Percentiles rank a stretch among this genome's conserved stretches.
phyloP scores from a whole-genome alignment of 1,140 invertebrate species.

The Psix sp. region DNA sequence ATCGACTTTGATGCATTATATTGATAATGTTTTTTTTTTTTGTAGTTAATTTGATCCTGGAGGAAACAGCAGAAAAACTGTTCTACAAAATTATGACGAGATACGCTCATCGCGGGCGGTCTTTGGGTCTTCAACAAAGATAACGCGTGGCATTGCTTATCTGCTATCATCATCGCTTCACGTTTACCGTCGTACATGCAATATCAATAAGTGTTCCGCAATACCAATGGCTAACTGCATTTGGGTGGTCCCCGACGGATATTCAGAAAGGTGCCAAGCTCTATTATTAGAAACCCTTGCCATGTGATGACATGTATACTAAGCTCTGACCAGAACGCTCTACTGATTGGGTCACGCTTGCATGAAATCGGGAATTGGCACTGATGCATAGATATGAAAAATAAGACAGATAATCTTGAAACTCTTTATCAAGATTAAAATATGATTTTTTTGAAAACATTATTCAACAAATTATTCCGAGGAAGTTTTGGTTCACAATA shows the following conservation, averaged over 20 bases:
- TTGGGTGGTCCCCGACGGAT: constrained; percentile 63
- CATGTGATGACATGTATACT: constrained; percentile 49
- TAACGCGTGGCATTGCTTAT: constrained; percentile 45
- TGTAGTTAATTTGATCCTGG: no score
- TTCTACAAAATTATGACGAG: constrained; percentile 12
- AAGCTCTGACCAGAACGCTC: constrained; percentile 9
- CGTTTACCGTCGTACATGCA: constrained; percentile 10
- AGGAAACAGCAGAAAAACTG: no score
- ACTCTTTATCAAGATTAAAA: no score
- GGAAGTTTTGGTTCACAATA: no score
- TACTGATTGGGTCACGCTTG: constrained; percentile 6
- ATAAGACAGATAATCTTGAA: no score
- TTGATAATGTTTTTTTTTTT: no score
- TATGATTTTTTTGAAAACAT: background rate
- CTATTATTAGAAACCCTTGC: constrained; percentile 64
- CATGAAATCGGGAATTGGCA: constrained; percentile 28
- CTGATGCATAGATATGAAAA: no score
- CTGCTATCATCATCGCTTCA: constrained; percentile 38
- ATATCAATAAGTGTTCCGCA: constrained; percentile 27
- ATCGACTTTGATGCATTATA: no score
- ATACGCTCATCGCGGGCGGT: constrained; percentile 22
- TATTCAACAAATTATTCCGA: no score
- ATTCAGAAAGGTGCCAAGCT: constrained; percentile 60
- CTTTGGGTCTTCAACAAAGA: constrained; percentile 12
- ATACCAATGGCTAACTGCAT: constrained; percentile 27